Percentiles rank a stretch among this genome's conserved stretches.
These are phyloP conservation scores for Lampris megalopsis DNA, from an alignment of 2,113 vertebrate species.

Conservation along the genomic window DNA sequence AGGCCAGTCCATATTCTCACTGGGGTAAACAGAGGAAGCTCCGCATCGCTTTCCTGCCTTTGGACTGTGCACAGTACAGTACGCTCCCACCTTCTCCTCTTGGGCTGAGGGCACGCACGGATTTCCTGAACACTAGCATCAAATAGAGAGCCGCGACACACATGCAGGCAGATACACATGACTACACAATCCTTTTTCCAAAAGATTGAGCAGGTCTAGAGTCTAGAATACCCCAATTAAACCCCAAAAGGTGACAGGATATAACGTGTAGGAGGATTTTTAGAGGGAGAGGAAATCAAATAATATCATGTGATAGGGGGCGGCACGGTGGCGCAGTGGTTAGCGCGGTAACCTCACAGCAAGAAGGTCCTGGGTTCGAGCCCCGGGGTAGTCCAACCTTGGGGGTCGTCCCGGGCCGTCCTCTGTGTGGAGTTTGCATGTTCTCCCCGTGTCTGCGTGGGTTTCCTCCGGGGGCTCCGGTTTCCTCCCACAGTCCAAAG, in stretches of 20 bases:
- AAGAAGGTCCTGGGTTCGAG: too few species aligned
- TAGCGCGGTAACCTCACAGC: too few species aligned
- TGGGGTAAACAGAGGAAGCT: slow-evolving; percentile 79
- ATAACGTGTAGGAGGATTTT: too few species aligned
- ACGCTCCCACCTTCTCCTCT: slow-evolving; percentile 56
- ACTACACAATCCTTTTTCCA: neutral
- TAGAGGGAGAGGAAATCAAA: too few species aligned
- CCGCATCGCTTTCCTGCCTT: slow-evolving; percentile 74
- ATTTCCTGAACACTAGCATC: slow-evolving; percentile 70
- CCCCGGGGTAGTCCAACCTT: too few species aligned
- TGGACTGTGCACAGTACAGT: slow-evolving; percentile 56
- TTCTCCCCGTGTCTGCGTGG: too few species aligned
- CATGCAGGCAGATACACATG: neutral
- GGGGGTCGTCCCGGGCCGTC: too few species aligned
- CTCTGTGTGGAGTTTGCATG: too few species aligned
- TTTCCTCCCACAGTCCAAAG: too few species aligned
- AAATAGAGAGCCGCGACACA: slow-evolving; percentile 29
- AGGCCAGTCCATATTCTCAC: slow-evolving; percentile 62
- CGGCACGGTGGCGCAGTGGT: too few species aligned
- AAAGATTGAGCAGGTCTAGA: slow-evolving; percentile 6
- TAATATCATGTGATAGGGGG: too few species aligned
- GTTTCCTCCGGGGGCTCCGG: too few species aligned
- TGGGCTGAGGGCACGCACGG: slow-evolving; percentile 46
- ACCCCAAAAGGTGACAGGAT: neutral
- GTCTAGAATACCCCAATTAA: neutral